phyloP scores from a whole-genome alignment of 92 coral and sea anemone genomes.

The Pocillopora meandrina region DNA sequence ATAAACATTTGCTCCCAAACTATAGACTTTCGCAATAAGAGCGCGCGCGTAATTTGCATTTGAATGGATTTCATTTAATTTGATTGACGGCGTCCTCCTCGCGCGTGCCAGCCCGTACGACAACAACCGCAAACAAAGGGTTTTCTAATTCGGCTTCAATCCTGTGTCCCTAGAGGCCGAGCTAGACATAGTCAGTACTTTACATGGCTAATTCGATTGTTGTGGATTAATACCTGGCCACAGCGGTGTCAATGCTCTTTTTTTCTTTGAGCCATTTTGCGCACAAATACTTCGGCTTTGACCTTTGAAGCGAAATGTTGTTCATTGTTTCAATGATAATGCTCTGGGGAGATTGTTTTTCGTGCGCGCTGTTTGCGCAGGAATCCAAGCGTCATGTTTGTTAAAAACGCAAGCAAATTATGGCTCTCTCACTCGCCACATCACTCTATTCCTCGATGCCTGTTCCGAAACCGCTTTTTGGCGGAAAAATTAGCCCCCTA shows the following conservation, averaged over 20 bases:
- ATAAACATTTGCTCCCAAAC: constrained; percentile 55
- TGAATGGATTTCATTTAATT: constrained; percentile 49
- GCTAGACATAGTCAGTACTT: constrained; percentile 14
- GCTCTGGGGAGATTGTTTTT: constrained; percentile 28
- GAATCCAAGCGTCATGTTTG: constrained; percentile 13
- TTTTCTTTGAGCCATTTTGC: constrained; percentile 20
- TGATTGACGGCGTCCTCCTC: constrained; percentile 71
- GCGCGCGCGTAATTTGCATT: constrained; percentile 70
- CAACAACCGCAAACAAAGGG: constrained; percentile 48
- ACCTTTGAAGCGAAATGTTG: constrained; percentile 27
- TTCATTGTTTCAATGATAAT: constrained; percentile 52
- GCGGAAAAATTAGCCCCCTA: constrained; percentile 1
- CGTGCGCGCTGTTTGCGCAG: constrained; percentile 28
- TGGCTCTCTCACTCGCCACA: neutral
- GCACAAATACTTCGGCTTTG: constrained; percentile 38
- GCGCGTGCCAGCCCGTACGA: constrained; percentile 90
- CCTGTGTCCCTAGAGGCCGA: constrained; percentile 37
- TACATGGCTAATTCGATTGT: constrained; percentile 18
- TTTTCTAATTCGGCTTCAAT: constrained; percentile 29
- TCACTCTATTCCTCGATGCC: neutral
- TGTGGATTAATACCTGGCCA: constrained; percentile 24
- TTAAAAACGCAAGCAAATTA: neutral
- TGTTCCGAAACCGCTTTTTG: neutral
- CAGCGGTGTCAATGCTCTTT: constrained; percentile 38
- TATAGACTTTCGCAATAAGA: constrained; percentile 61